Percentiles rank a stretch among this genome's conserved stretches.
phyloP scores from a whole-genome alignment of 37 sponge, comb jelly and placozoan genomes.

The Beroe ovata region DNA sequence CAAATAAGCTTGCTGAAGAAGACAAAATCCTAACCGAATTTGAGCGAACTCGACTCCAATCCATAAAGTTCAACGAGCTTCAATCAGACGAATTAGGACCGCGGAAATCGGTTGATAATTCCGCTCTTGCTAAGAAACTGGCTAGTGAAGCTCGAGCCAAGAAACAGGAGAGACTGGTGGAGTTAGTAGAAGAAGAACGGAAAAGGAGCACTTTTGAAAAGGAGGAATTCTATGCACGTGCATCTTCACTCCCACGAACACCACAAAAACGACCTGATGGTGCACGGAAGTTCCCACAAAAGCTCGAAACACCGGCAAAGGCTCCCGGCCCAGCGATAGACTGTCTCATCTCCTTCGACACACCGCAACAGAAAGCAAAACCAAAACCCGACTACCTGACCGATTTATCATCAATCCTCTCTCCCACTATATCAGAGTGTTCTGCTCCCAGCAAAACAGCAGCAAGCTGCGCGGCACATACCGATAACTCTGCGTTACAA shows the following conservation, averaged over 20 bases:
- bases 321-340: not conserved
- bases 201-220: not conserved
- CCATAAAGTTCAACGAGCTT: slow-evolving; percentile 6
- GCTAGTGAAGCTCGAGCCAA: not conserved
- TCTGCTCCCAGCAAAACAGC: too few species aligned
- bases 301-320: not conserved
- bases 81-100: not conserved
- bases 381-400: not conserved
- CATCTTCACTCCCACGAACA: not conserved
- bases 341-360: not conserved
- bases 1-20: not conserved
- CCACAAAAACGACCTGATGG: not conserved
- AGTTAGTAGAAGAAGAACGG: not conserved
- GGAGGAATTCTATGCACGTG: slow-evolving; percentile 19
- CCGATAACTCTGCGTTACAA: too few species aligned
- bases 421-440: too few species aligned
- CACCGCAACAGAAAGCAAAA: not conserved
- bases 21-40: not conserved
- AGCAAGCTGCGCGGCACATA: too few species aligned
- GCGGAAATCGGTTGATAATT: not conserved
- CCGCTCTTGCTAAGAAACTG: not conserved
- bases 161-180: not conserved
- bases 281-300: not conserved
- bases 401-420: not conserved
- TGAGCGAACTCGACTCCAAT: slow-evolving; percentile 1